Evolutionary conservation across 1,140 invertebrate genomes (phyloP), one percentile per base, ranked within the genome.

Genomic region (Musca domestica): DNA sequence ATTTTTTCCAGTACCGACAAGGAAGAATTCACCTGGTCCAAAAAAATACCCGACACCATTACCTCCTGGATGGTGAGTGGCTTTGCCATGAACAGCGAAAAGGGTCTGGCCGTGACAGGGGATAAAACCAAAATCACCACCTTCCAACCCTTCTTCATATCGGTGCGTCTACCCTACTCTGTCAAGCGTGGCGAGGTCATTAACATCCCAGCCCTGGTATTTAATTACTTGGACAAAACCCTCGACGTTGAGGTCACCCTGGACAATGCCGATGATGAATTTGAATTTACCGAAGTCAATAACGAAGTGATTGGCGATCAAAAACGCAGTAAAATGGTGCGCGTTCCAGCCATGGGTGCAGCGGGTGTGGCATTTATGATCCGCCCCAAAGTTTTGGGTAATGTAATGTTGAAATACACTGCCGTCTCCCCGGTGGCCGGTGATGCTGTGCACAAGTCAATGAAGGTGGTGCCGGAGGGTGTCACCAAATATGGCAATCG

Each of bases 11-110:
- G 64, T 25, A 80, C 77, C 0, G 52, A 71, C 15, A 48, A 67
- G 3, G 76, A 74, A 52, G 68, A 73, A 1, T 74, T 79, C n/a
- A 85, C 86, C 67, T 85, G 81, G 68, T 71, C 73, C 0, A 72
- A 76, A 20, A 80, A 72, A 19, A 90, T 95, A 30, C 96, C 96
- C 1, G 91, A 95, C 71, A 92, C 93, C 0, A 94, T 98, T 20
- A 97, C 94, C 2, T 94, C 92, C 5, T 98, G 96, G 95, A 86
- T 93, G 17, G 85, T 98, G 0, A 93, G 91, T 30, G 97, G 92
- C 0, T 98, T 99, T 81, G 92, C 96, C 0, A 84, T 98, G 56
- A 92, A 95, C 83, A 84, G 90, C 0, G 83, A 91, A 9, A 83
- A 90, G 71, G 97, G 96, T 34, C 84, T 99, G 0, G 95, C 93